Evolutionary conservation across 2,888 invertebrate genomes (phyloP).

Genomic region (Rhabditophanes sp.): DNA sequence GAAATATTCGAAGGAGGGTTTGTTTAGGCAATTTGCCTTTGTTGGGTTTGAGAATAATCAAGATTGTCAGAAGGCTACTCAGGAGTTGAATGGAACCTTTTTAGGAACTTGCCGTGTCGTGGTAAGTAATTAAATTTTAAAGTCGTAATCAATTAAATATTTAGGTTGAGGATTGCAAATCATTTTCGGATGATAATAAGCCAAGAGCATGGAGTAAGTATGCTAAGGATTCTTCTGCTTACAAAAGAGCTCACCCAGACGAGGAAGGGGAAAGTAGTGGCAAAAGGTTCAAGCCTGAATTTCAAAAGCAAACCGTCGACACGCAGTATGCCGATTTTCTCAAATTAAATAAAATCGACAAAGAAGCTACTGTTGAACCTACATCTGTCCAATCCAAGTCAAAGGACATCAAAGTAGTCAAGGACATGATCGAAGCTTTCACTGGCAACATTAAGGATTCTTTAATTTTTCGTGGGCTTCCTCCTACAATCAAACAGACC

Average conservation of each 20-base stretch:
- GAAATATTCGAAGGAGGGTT: slow-evolving; percentile 73
- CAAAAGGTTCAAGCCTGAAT: too few species aligned
- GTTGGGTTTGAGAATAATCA: slow-evolving; percentile 69
- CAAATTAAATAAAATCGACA: slow-evolving; percentile 46
- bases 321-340: slow-evolving; percentile 43
- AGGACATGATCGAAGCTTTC: slow-evolving; percentile 5
- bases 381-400: not conserved
- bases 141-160: slow-evolving; percentile 6
- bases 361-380: not conserved
- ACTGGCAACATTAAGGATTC: slow-evolving; percentile 28
- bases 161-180: slow-evolving; percentile 52
- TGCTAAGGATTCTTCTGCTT: slow-evolving; percentile 51
- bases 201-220: slow-evolving; percentile 85
- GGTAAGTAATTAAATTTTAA: slow-evolving; percentile 45
- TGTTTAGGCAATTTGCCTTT: slow-evolving; percentile 80
- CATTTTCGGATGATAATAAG: slow-evolving; percentile 52
- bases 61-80: slow-evolving; percentile 61
- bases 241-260: slow-evolving; percentile 14
- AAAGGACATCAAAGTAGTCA: slow-evolving; percentile 4
- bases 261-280: slow-evolving; percentile 2
- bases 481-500: slow-evolving; percentile 25
- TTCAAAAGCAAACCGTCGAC: slow-evolving; percentile 10
- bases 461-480: slow-evolving; percentile 29
- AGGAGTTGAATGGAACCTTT: slow-evolving; percentile 67
- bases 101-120: slow-evolving; percentile 66